These are phyloP conservation scores for Gobionotothen gibberifrons DNA, from an alignment of 2,797 vertebrate species.

Conservation along the genomic window DNA sequence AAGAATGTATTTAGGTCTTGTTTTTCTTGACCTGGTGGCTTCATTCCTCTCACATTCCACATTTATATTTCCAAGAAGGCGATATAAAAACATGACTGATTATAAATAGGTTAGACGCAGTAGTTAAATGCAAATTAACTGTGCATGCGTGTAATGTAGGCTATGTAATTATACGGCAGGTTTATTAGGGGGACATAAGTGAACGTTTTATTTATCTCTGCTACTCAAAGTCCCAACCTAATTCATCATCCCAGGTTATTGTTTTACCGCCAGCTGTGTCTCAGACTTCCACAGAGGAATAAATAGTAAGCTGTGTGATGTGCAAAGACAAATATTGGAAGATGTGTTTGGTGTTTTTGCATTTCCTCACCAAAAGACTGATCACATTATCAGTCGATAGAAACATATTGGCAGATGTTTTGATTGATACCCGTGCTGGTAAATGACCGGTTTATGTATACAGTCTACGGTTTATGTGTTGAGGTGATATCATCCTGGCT, in stretches of 20 bases:
- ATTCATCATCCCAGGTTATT: constrained; percentile 35
- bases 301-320: constrained; percentile 52
- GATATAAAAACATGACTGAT: background rate
- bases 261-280: constrained; percentile 35
- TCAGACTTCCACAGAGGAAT: constrained; percentile 55
- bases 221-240: constrained; percentile 32
- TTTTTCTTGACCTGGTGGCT: constrained; percentile 75
- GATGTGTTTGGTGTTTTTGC: constrained; percentile 19
- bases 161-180: constrained; percentile 21
- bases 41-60: constrained; percentile 35
- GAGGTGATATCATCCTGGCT: constrained; percentile 70
- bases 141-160: background rate
- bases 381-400: background rate
- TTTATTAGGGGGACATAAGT: constrained; percentile 28
- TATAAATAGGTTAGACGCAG: background rate
- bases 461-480: constrained; percentile 37
- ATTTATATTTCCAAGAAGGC: background rate
- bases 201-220: constrained; percentile 34
- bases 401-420: background rate
- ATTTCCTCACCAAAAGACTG: background rate
- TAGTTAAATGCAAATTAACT: background rate
- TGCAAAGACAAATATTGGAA: constrained; percentile 30
- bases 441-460: constrained; percentile 27
- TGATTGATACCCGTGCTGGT: constrained; percentile 19
- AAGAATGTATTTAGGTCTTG: constrained; percentile 59